Evolutionary conservation across 2,888 invertebrate species (phyloP), one percentile per base, ranked within the genome.

Genomic region (Diplolepis rosae): DNA sequence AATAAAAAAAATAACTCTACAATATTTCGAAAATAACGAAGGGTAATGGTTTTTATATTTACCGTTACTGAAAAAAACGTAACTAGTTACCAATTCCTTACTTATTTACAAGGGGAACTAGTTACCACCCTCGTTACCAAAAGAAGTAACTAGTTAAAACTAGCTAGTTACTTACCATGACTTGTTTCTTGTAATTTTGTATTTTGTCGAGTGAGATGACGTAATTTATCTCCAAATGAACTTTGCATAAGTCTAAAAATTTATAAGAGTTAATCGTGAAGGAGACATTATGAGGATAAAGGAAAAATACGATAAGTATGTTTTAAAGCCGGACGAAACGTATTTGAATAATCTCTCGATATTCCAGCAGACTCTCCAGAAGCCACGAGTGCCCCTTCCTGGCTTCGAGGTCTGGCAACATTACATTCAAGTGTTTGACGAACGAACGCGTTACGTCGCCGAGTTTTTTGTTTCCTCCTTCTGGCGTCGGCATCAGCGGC

Each of bases 361-460:
- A 84, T 85, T 84, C 83, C 79, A 82, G 83, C 80, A 79, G 83
- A 76, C 85, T 84, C 86, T 85, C 83, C 82, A 86, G 82, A 82
- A 83, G 82, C 82, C 83, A 81, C 80, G 76, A 76, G 80, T 79
- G 79, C 74, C 77, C 77, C 79, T 77, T 74, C 73, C 73, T 65
- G 77, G 76, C 75, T 75, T 74, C 76, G 78, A 79, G 80, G 83
- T 77, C 84, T 84, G 84, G 87, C 84, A 86, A 85, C 86, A 84
- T 86, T 85, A 86, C 84, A 81, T 84, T 86, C 86, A 83, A 87
- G 87, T 86, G 87, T 86, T 87, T 87, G 86, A 87, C 86, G 85
- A 86, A 85, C 84, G 83, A 79, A 83, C 82, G 83, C 83, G 84
- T 85, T 85, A 82, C 83, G 82, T 84, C 81, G 82, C 79, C 82